These are phyloP conservation scores for Agrochola circellaris DNA, from an alignment of 2,888 invertebrate genomes.

Conservation along the genomic window DNA sequence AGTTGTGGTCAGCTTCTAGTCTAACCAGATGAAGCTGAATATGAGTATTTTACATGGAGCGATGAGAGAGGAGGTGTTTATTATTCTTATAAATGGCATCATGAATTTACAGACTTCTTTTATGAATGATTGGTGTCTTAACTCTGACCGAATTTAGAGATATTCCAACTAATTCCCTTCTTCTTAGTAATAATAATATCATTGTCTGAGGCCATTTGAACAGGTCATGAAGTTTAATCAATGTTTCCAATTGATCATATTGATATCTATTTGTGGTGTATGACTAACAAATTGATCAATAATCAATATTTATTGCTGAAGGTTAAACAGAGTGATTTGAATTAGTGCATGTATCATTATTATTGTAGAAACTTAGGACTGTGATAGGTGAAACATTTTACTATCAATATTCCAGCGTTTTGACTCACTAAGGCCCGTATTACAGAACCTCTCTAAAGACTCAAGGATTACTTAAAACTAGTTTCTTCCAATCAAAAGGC, in stretches of 20 bases:
- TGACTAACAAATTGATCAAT: slow-evolving; percentile 16
- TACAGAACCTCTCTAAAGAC: no score
- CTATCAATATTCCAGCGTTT: background rate
- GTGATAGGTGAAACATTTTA: background rate
- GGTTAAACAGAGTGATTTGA: slow-evolving; percentile 13
- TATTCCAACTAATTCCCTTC: background rate
- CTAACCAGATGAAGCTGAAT: no score
- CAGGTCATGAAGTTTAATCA: background rate
- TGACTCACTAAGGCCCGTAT: background rate
- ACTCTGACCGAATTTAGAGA: background rate
- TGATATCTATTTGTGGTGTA: slow-evolving; percentile 25
- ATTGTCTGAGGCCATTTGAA: background rate
- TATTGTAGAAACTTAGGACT: background rate
- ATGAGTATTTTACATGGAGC: no score
- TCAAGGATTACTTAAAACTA: no score
- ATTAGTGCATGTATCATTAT: background rate
- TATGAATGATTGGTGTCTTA: background rate
- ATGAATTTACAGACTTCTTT: background rate
- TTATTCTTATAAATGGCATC: no score
- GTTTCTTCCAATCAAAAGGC: no score
- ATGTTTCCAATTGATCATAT: background rate
- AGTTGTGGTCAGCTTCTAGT: no score
- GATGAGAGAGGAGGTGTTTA: no score
- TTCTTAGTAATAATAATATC: background rate
- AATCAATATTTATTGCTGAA: slow-evolving; percentile 20